Percentiles rank a stretch among this genome's conserved stretches.
Conservation (phyloP, 2,888 invertebrate genomes). For the Autographa pulchrina region DNA sequence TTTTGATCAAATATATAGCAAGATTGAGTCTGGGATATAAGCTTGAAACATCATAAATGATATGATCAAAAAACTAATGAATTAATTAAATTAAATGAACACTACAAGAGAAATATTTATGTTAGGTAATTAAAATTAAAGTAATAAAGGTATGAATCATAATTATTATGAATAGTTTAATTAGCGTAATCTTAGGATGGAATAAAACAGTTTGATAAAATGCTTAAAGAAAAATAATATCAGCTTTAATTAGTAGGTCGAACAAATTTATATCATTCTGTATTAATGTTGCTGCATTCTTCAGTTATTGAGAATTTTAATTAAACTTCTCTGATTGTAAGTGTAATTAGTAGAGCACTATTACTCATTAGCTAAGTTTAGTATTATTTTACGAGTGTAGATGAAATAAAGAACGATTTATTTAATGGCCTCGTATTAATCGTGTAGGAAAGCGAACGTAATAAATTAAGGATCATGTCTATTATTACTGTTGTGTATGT, state of each 20-base stretch:
- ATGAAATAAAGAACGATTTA: background rate
- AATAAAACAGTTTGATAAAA: background rate
- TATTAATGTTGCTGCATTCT: slow-evolving; percentile 5
- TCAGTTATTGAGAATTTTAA: slow-evolving; percentile 3
- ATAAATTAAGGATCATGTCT: background rate
- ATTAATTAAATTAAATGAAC: no score
- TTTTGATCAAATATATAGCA: no score
- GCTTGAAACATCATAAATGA: no score
- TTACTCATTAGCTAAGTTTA: background rate
- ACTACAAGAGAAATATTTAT: no score
- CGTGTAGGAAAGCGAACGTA: background rate
- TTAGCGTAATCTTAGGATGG: background rate
- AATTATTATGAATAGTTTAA: background rate
- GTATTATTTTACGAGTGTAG: background rate
- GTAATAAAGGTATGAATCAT: background rate
- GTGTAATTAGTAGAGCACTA: slow-evolving; percentile 1
- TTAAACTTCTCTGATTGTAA: background rate
- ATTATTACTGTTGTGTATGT: background rate
- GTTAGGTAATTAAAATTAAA: no score
- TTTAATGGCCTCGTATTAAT: background rate
- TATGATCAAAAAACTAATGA: no score
- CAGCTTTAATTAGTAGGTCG: background rate
- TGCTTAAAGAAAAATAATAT: background rate
- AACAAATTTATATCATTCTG: background rate
- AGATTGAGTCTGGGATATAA: no score